Evolutionary conservation across 2,888 invertebrate genomes (phyloP).

Genomic region (Drosophila stalkeri): DNA sequence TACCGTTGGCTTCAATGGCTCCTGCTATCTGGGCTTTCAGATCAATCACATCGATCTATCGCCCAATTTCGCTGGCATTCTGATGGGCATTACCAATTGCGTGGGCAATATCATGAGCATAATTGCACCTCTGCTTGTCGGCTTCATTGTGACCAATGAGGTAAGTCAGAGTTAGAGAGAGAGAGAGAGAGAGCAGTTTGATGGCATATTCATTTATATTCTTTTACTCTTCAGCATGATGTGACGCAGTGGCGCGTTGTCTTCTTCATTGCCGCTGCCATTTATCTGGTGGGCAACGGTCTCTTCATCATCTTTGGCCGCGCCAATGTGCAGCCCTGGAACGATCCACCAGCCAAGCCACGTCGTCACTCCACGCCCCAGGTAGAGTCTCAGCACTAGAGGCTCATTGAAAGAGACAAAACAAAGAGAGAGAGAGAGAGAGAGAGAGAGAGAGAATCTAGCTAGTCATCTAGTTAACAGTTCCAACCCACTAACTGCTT

Average conservation of each 20-base stretch:
- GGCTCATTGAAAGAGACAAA: background rate
- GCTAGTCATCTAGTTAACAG: conserved; percentile 72
- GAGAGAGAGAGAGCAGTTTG: too few species aligned
- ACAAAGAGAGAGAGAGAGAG: conserved; percentile 21
- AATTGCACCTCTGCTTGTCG: conserved; percentile 91
- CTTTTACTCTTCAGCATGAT: conserved; percentile 86
- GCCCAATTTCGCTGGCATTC: conserved; percentile 92
- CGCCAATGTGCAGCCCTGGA: conserved; percentile 90
- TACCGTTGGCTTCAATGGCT: conserved; percentile 91
- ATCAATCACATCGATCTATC: conserved; percentile 94
- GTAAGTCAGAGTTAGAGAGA: conserved; percentile 83
- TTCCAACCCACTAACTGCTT: conserved; percentile 27
- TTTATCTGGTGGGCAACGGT: conserved; percentile 89
- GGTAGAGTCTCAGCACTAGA: conserved; percentile 81
- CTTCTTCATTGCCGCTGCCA: conserved; percentile 90
- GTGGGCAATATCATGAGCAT: conserved; percentile 92
- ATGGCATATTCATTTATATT: background rate
- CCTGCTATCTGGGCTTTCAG: conserved; percentile 91
- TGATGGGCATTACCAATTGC: conserved; percentile 94
- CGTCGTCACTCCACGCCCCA: conserved; percentile 75
- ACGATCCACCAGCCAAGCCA: conserved; percentile 85
- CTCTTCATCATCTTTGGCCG: conserved; percentile 90
- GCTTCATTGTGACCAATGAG: conserved; percentile 89
- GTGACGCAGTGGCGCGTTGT: conserved; percentile 90
- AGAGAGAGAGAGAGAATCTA: conserved; percentile 37